These are phyloP conservation scores for Drosophila melanosoma DNA, from an alignment of 2,888 invertebrate genomes.

Conservation along the genomic window DNA sequence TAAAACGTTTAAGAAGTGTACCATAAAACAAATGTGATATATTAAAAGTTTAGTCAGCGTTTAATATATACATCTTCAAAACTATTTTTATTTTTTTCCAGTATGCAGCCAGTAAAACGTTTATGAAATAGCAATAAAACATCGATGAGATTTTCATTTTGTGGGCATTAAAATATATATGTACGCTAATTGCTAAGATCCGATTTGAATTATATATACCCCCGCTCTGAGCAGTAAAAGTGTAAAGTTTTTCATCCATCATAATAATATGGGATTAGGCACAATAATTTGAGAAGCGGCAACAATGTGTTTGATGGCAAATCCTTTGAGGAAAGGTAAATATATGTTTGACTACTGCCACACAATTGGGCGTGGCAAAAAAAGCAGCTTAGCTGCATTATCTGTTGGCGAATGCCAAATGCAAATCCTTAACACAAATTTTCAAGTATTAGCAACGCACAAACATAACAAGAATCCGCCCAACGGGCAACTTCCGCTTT, in stretches of 20 bases:
- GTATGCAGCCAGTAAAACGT: background rate
- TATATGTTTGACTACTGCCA: constrained; percentile 22
- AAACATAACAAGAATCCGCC: constrained; percentile 5
- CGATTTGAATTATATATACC: background rate
- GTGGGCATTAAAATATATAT: background rate
- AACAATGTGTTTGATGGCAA: background rate
- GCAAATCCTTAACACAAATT: constrained; percentile 70
- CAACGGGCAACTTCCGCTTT: constrained; percentile 65
- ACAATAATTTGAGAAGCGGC: constrained; percentile 3
- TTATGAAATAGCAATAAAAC: background rate
- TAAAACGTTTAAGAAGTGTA: too few relatives aligned
- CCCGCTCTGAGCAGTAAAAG: background rate
- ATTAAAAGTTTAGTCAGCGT: too few relatives aligned
- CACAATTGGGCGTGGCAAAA: constrained; percentile 30
- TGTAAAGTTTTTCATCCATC: background rate
- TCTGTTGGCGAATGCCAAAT: constrained; percentile 49
- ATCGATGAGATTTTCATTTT: background rate
- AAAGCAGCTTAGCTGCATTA: constrained; percentile 68
- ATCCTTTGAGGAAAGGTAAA: constrained; percentile 8
- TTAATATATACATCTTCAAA: too few relatives aligned
- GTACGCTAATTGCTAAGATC: background rate
- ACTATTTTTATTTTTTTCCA: too few relatives aligned
- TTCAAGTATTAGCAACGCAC: constrained; percentile 66
- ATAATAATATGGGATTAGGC: constrained; percentile 22
- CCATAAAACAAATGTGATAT: too few relatives aligned